Evolutionary conservation across 2,888 invertebrate species (phyloP).

Genomic region (Osedax fenrisi): DNA sequence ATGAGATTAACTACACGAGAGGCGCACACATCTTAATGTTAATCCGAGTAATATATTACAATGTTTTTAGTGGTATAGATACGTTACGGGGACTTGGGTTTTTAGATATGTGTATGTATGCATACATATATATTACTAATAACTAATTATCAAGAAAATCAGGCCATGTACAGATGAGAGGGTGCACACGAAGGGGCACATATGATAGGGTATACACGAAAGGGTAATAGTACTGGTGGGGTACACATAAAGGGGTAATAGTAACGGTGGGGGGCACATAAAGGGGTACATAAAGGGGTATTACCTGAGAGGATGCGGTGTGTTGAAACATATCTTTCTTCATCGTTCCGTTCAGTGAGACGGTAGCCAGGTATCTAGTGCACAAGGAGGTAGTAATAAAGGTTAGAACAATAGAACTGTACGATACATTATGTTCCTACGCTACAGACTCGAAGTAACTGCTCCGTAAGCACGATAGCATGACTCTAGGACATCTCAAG

Average conservation of each 20-base stretch:
- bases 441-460: too few relatives aligned
- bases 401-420: too few relatives aligned
- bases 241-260: slow-evolving; percentile 32
- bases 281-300: not conserved
- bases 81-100: too few relatives aligned
- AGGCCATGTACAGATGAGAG: not conserved
- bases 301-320: slow-evolving; percentile 43
- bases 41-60: not conserved
- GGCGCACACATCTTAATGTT: not conserved
- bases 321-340: slow-evolving; percentile 38
- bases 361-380: slow-evolving; percentile 28
- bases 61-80: not conserved
- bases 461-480: too few relatives aligned
- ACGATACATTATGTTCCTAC: too few relatives aligned
- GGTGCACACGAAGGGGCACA: not conserved
- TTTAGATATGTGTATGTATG: too few relatives aligned
- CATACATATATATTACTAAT: too few relatives aligned
- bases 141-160: too few relatives aligned
- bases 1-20: too few relatives aligned
- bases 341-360: slow-evolving; percentile 29
- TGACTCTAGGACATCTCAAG: too few relatives aligned
- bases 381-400: too few relatives aligned
- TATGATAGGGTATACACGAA: not conserved
- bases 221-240: not conserved
- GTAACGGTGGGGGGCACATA: slow-evolving; percentile 39